Evolutionary conservation across 2,113 vertebrate genomes (phyloP), one percentile per base, ranked within the genome.

Genomic region (Bufo gargarizans): DNA sequence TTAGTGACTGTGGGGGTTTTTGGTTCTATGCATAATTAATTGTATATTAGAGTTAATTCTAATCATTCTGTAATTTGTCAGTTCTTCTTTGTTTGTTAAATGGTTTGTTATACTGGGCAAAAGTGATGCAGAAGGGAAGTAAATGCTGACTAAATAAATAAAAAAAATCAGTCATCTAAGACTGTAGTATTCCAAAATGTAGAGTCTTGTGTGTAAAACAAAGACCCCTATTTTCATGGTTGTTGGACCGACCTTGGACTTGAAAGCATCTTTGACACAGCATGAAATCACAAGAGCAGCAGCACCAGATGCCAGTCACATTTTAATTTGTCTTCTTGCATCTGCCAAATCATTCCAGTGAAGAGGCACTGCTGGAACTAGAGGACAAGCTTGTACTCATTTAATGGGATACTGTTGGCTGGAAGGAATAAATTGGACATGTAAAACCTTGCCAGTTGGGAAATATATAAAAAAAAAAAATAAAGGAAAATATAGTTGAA

Each of bases 211-310:
- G 49, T 84, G 82, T 84, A 69, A 84, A 84, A 84, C 82, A 84
- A 84, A 84, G 65, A 50, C 82, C 82, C 47, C 82, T 84, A 53
- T 84, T 84, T 84, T 84, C 82, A 84, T 84, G 82, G 63, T 71
- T 69, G 82, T 84, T 84, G 82, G 82, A 55, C 82, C 45, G 63
- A 67, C 63, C 82, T 49, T 84, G 82, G 82, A 69, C 81, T 69
- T 83, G 63, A 83, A 83, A 83, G 81, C 81, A 83, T 84, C 65
- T 84, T 84, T 84, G 82, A 84, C 82, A 84, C 71, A 71, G 82
- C 82, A 84, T 84, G 82, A 84, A 84, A 84, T 84, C 82, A 84
- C 47, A 84, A 84, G 82, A 84, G 65, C 63, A 33, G 82, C 49
- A 13, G 82, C 63, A 69, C 82, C 82, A 84, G 82, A 84, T 84